Evolutionary conservation across 2,797 vertebrate species (phyloP).

Genomic region (Mus caroli): DNA sequence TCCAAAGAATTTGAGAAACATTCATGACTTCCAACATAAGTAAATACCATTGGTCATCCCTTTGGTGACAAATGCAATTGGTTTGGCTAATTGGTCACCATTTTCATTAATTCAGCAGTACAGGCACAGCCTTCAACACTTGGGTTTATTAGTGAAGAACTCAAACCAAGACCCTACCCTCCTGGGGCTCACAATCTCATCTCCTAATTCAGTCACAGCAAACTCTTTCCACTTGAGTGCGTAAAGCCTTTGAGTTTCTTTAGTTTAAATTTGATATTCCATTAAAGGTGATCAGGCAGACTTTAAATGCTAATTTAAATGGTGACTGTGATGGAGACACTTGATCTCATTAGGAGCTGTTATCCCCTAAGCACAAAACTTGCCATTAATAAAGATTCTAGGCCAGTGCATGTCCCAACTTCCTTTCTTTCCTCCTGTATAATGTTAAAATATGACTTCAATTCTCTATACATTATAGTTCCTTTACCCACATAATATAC

Average conservation of each 20-base stretch:
- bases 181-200: background rate
- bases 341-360: background rate
- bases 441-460: background rate
- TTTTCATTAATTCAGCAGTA: background rate
- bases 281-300: background rate
- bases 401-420: background rate
- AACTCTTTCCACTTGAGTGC: background rate
- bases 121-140: background rate
- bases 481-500: background rate
- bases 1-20: background rate
- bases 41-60: background rate
- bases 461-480: background rate
- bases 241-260: background rate
- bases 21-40: background rate
- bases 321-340: background rate
- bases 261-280: background rate
- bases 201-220: background rate
- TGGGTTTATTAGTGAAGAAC: background rate
- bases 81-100: background rate
- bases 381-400: background rate
- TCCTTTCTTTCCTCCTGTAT: background rate
- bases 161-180: background rate
- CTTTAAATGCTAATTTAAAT: background rate
- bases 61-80: background rate
- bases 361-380: background rate